These are phyloP conservation scores for Acrobasis repandana DNA, from an alignment of 2,888 invertebrate species.

Conservation along the genomic window DNA sequence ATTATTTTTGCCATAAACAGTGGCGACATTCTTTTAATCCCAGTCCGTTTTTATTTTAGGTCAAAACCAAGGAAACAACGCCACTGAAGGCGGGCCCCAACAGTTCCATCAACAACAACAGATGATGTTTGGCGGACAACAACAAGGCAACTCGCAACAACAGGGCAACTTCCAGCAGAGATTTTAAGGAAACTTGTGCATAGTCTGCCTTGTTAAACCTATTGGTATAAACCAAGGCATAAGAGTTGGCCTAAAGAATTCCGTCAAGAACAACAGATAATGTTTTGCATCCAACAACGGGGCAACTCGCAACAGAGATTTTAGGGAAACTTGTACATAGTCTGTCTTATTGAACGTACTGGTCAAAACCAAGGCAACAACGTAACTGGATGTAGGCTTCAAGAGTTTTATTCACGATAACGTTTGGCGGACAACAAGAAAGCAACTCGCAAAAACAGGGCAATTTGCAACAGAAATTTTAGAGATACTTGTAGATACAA, in stretches of 20 bases:
- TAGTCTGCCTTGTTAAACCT: not conserved
- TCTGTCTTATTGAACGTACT: not conserved
- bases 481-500: no score
- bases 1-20: no score
- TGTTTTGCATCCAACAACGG: slow-evolving; percentile 85
- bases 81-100: slow-evolving; percentile 63
- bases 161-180: slow-evolving; percentile 88
- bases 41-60: slow-evolving; percentile 42
- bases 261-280: slow-evolving; percentile 87
- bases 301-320: slow-evolving; percentile 84
- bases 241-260: slow-evolving; percentile 78
- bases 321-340: slow-evolving; percentile 42
- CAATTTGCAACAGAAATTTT: no score
- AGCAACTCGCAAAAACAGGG: no score
- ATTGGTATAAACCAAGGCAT: no score
- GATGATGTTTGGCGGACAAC: slow-evolving; percentile 87
- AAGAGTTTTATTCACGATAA: no score
- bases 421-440: no score
- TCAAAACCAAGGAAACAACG: slow-evolving; percentile 74
- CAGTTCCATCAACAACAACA: slow-evolving; percentile 85
- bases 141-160: slow-evolving; percentile 81
- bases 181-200: slow-evolving; percentile 62
- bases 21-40: no score
- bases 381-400: no score
- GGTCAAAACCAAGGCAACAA: no score